Base-by-base conservation (phyloP, 2,113 vertebrate species). In the Alligator mississippiensis region DNA sequence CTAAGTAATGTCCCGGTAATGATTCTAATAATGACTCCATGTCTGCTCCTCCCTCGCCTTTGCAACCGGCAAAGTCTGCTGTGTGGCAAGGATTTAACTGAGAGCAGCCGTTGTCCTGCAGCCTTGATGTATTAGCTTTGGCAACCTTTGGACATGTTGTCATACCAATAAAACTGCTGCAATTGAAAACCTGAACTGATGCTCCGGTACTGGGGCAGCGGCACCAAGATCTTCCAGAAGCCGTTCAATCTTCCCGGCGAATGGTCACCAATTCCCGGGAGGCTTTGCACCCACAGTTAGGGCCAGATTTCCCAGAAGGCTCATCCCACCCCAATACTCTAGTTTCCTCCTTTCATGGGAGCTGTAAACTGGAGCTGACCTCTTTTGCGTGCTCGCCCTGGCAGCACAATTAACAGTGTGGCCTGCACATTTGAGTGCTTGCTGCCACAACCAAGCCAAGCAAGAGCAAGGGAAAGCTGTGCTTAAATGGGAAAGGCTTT, bases 391-490 rank as follows among this genome's bases (percentile, higher is more conserved):
- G 59, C 3, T 15, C 1, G 0, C 19, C 55, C 2, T 1, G 30
- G 34, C 77, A 8, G 57, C 60, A n/a, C 68, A 22, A 54, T 21
- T 2, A 1, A 16, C 79, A 78, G 76, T 4, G n/a, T 7, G 60
- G 17, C 27, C 18, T 11, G 30, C 17, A 3, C 9, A 24, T 27
- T 9, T 4, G 30, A 47, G 30, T 25, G 30, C 6, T 27, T 3
- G 34, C 59, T 61, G 21, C 58, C 15, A 60, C 21, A 22, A 4
- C 47, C 47, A 7, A 47, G 47, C 47, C 47, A 47, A 47, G 47
- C 47, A 47, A 34, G 80, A 34, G 61, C 18, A 1, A 0, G 0
- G 58, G 17, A 0, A 12, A 80, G 75, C 3, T 12, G 58, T 87
- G 5, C 30, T 59, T 25, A 34, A 54, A 61, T 6, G 47, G 63